Percentiles rank a stretch among this genome's conserved stretches.
These are phyloP conservation scores for Lepidurus arcticus DNA, from an alignment of 1,140 invertebrate species.

Conservation along the genomic window DNA sequence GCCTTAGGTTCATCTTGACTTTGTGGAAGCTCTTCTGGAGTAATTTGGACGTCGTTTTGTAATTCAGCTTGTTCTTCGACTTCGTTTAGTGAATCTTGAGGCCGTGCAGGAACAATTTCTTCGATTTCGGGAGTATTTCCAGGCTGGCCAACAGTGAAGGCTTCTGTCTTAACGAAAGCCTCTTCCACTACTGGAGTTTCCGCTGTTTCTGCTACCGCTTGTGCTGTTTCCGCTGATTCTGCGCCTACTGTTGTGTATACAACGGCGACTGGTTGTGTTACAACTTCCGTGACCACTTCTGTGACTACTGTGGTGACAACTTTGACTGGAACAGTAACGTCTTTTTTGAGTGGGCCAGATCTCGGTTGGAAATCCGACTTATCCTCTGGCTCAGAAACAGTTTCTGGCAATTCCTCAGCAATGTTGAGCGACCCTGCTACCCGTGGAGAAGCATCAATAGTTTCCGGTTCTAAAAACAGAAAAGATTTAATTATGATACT, in stretches of 20 bases:
- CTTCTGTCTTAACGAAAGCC: not conserved
- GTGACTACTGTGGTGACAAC: conserved; percentile 11
- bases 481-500: not conserved
- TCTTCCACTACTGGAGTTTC: not conserved
- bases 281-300: conserved; percentile 25
- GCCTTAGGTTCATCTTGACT: not conserved
- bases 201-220: too few species aligned
- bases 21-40: not conserved
- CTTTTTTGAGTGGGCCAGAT: not conserved
- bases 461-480: conserved; percentile 3
- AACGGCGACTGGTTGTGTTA: not conserved
- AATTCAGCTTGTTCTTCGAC: not conserved
- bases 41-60: not conserved
- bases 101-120: not conserved
- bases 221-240: too few species aligned
- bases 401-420: not conserved
- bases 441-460: not conserved
- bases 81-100: not conserved
- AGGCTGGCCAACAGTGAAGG: not conserved
- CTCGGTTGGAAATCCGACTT: not conserved
- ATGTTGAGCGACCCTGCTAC: not conserved
- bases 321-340: conserved; percentile 5
- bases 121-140: not conserved
- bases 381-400: conserved; percentile 14
- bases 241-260: too few species aligned